phyloP scores from a whole-genome alignment of 1,140 invertebrate species.

The Elysia chlorotica region DNA sequence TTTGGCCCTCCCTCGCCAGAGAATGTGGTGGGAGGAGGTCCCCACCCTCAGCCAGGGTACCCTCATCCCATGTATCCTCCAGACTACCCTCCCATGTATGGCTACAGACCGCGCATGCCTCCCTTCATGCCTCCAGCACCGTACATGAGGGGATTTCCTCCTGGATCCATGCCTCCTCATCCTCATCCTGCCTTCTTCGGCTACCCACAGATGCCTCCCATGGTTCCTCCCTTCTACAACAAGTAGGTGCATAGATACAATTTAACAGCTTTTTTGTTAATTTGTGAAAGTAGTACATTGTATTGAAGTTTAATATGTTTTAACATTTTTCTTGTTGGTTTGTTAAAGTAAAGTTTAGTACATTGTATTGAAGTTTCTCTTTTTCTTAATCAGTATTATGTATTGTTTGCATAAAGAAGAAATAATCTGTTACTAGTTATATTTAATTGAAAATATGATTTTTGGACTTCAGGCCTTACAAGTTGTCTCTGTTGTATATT shows the following conservation, averaged over 20 bases:
- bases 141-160: constrained; percentile 7
- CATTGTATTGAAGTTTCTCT: too few species aligned
- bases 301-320: too few species aligned
- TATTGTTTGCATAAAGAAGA: too few species aligned
- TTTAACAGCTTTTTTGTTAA: not conserved
- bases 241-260: not conserved
- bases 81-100: constrained; percentile 1
- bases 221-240: constrained; percentile 12
- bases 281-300: not conserved
- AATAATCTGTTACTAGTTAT: too few species aligned
- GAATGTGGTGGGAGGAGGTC: too few species aligned
- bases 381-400: too few species aligned
- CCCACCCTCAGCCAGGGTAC: constrained; percentile 13
- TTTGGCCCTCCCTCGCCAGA: constrained; percentile 1
- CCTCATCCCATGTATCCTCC: constrained; percentile 21
- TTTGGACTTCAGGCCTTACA: too few species aligned
- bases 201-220: constrained; percentile 8
- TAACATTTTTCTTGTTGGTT: too few species aligned
- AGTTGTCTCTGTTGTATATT: too few species aligned
- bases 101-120: constrained; percentile 12
- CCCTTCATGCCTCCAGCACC: not conserved
- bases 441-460: too few species aligned
- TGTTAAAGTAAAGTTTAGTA: too few species aligned
- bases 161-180: constrained; percentile 15
- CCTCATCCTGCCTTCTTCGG: constrained; percentile 17